Conservation (phyloP, 2,797 vertebrate genomes). For the Hippocampus kuda region DNA sequence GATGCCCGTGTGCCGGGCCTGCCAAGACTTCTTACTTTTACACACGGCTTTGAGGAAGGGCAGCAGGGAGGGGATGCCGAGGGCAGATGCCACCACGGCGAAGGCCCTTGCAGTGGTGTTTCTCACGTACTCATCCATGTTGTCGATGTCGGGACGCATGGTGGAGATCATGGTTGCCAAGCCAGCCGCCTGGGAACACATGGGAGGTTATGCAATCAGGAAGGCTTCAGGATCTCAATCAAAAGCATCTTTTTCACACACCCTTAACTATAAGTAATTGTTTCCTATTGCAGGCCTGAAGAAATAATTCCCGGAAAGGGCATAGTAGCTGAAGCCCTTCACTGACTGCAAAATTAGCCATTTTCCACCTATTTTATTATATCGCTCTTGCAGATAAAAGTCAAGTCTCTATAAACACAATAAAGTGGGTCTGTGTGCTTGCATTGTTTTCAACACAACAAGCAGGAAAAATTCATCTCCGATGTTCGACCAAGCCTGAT, state of each 20-base stretch:
- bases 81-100: constrained; percentile 92
- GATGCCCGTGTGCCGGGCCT: constrained; percentile 95
- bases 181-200: constrained; percentile 78
- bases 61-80: constrained; percentile 95
- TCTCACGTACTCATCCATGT: constrained; percentile 98
- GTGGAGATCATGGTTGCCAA: constrained; percentile 99
- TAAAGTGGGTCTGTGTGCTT: no score
- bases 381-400: no score
- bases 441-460: no score
- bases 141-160: constrained; percentile 98
- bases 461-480: no score
- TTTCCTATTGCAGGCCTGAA: background rate
- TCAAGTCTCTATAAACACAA: no score
- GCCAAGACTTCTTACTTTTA: constrained; percentile 99
- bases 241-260: background rate
- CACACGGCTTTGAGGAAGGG: constrained; percentile 98
- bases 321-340: no score
- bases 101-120: constrained; percentile 98
- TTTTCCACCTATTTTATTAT: no score
- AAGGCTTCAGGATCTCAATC: background rate
- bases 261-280: background rate
- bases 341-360: no score
- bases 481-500: background rate
- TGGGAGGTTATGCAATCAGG: background rate
- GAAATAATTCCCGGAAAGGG: no score